Base-by-base conservation (phyloP, 2,888 invertebrate species). In the Lycaena phlaeas region DNA sequence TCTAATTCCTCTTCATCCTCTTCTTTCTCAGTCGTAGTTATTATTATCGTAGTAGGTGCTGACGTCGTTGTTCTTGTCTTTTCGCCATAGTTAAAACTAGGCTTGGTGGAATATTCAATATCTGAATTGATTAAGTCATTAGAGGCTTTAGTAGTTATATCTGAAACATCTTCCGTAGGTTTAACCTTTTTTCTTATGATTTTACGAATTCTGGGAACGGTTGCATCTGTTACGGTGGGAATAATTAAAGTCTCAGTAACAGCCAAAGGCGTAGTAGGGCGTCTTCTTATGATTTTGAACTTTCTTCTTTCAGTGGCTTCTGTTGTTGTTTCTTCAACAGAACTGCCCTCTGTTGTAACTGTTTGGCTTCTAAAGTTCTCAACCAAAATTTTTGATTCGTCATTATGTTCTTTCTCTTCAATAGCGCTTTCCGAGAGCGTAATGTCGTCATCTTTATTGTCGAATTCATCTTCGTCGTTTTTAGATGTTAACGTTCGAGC, bases 341-440 rank as follows among this genome's bases (percentile, higher is more conserved):
- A 45, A 10, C 52, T 50, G 14, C 48, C 54, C 45, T 64, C 61
- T 37, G 55, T 54, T 18, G 60, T 59, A 11, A 52, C 46, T 18
- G 54, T 73, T 45, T 74, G 72, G 3, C 70, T 59, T 30, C 73
- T 44, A 14, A 73, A 14, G 12, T 2, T 54, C 44, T 64, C 60
- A 25, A 61, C 62, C 10, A 26, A 26, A 27, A 51, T 44, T 41
- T 50, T 62, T 18, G 46, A 43, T 9, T 53, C 48, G 38, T 71
- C 72, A 18, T 68, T 60, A n/a, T 84, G 81, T 53, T 81, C 82
- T 50, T 81, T 74, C 49, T 81, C 82, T 56, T 68, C 79, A 44
- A 82, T 76, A n/a, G 79, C 69, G 59, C 73, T 79, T 60, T 85
- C 85, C n/a, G 85, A 85, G 28, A 85, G 56, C 40, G 65, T 62